phyloP scores from a whole-genome alignment of 2,888 invertebrate species.

The Scaptomyza caliginosa region DNA sequence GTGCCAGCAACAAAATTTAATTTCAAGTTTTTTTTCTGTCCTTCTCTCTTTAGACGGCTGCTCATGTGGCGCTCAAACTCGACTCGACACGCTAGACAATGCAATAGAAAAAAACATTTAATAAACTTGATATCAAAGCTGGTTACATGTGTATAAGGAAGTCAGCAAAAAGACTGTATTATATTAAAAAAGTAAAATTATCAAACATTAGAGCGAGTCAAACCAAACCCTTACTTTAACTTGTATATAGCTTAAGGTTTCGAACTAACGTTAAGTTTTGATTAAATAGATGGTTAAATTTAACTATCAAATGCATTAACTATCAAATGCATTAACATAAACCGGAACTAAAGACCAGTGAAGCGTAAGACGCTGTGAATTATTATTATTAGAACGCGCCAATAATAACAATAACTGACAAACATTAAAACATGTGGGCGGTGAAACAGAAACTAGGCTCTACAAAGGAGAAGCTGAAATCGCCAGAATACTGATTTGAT shows the following conservation, averaged over 20 bases:
- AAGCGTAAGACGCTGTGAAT: conserved; percentile 57
- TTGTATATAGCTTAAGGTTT: too few species aligned
- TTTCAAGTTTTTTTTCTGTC: conserved; percentile 57
- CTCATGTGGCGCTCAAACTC: conserved; percentile 22
- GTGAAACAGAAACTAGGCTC: conserved; percentile 24
- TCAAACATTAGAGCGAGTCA: too few species aligned
- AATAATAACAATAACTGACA: conserved; percentile 48
- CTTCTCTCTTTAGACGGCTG: conserved; percentile 5
- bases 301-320: too few species aligned
- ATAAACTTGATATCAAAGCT: conserved; percentile 23
- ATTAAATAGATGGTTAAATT: too few species aligned
- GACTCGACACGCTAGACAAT: conserved; percentile 33
- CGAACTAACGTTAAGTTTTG: too few species aligned
- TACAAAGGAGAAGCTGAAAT: not conserved
- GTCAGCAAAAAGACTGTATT: too few species aligned
- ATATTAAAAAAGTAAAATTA: too few species aligned
- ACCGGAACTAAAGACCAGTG: conserved; percentile 69
- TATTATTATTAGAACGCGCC: conserved; percentile 54
- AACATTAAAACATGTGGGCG: conserved; percentile 40
- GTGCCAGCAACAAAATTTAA: conserved; percentile 80
- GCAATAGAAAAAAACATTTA: conserved; percentile 22
- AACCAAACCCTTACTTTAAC: too few species aligned
- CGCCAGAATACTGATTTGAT: conserved; percentile 41
- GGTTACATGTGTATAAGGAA: not conserved
- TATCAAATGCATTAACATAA: conserved; percentile 72